Evolutionary conservation across 2,888 invertebrate genomes (phyloP), one percentile per base, ranked within the genome.

Genomic region (Ectobius pallidus): DNA sequence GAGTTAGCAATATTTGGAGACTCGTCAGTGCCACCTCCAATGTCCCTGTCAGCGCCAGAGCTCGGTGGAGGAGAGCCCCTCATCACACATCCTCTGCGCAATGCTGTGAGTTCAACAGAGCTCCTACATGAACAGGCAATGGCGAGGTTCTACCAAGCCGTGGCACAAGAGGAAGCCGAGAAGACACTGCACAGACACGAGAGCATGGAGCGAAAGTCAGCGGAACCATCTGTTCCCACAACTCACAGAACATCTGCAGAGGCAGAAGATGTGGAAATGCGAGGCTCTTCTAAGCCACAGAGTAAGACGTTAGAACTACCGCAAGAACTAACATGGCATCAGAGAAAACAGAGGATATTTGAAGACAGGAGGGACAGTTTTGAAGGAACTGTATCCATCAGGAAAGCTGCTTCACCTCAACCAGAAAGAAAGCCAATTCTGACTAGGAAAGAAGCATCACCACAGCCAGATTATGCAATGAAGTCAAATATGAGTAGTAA

Each of bases 31-130:
- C 91, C 94, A 55, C 94, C 94, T 3, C 93, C 93, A 16, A 87
- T 94, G 78, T 94, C 94, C 0, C 85, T 94, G 68, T 94, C 94
- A 0, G 90, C 94, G 14, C 94, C 94, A 0, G 94, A 94, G 81
- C 83, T 94, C 73, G 90, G 90, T 3, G 76, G 73, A 18, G 71
- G 69, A 3, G 74, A 73, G 18, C 63, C 65, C 20, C 52, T 32
- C 61, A 62, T 62, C 18, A 52, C 25, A 42, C 44, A 63, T 16
- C 55, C 74, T 16, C 82, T 94, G 42, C 87, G 92, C 32, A 87
- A 90, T 77, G 91, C 93, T 0, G 91, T 92, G 30, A 94, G 94
- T 80, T 94, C 94, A 2, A 91, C 93, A 0, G 94, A 94, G 80
- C 85, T 95, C 4, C 86, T 95, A 0, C 93, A 93, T 81, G 94